These are phyloP conservation scores for Smithornis capensis DNA, from an alignment of 2,113 vertebrate species.

Conservation along the genomic window DNA sequence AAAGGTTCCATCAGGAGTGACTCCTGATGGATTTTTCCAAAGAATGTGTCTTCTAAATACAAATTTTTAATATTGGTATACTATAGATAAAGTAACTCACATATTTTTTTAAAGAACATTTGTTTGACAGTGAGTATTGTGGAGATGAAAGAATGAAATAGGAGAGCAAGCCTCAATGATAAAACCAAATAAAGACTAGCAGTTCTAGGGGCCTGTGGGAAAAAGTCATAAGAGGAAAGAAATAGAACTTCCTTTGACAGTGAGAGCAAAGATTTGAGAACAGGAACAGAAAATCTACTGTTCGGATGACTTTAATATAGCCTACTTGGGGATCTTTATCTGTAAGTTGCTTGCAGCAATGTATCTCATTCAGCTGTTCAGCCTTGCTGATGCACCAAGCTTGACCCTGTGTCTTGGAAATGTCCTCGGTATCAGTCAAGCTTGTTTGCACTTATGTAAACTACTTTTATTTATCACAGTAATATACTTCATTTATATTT, in stretches of 20 bases:
- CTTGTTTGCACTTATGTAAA: neutral
- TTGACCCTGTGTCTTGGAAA: slow-evolving; percentile 46
- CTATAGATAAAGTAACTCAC: neutral
- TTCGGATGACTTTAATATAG: neutral
- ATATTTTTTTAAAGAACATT: neutral
- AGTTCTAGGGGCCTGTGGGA: neutral
- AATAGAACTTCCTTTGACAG: neutral
- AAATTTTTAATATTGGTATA: neutral
- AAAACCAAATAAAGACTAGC: neutral
- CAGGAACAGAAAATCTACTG: neutral
- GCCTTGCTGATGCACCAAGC: neutral
- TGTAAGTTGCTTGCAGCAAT: neutral
- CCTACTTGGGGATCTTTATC: neutral
- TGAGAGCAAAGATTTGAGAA: neutral
- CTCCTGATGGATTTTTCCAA: neutral
- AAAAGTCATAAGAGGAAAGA: neutral
- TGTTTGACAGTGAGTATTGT: neutral
- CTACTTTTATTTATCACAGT: slow-evolving; percentile 9
- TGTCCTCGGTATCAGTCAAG: neutral
- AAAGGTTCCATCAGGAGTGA: neutral
- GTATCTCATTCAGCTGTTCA: neutral
- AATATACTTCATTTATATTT: slow-evolving; percentile 35
- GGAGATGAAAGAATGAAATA: neutral
- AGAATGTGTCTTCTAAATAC: neutral
- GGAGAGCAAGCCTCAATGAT: neutral